Percentiles rank a stretch among this genome's conserved stretches.
Evolutionary conservation across 2,888 invertebrate genomes (phyloP).

Genomic region (Lasioglossum oenotherae): DNA sequence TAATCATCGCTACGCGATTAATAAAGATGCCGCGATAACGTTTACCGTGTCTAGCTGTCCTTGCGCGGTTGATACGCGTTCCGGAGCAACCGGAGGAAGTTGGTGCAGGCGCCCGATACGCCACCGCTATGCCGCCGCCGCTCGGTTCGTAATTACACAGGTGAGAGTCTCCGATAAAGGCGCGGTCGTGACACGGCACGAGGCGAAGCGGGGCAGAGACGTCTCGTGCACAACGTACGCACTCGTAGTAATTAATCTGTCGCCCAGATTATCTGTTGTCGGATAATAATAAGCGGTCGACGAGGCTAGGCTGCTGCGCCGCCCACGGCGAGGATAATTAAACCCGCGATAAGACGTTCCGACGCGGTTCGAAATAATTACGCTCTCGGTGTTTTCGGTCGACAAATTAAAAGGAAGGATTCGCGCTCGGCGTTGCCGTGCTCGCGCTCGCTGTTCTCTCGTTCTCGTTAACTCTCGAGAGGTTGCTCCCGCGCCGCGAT

Average conservation of each 20-base stretch:
- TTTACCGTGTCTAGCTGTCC: not conserved
- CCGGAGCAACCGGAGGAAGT: conserved; percentile 7
- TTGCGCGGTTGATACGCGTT: not conserved
- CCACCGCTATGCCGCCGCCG: not conserved
- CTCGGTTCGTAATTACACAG: conserved; percentile 24
- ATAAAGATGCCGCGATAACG: conserved; percentile 51
- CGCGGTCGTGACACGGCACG: conserved; percentile 35
- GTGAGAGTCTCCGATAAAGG: conserved; percentile 44
- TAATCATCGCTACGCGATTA: conserved; percentile 56
- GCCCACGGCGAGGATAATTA: conserved; percentile 49
- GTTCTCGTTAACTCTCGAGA: conserved; percentile 27
- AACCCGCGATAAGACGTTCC: conserved; percentile 38
- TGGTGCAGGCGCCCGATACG: not conserved
- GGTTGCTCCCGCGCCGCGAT: not conserved
- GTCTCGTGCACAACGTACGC: conserved; percentile 17
- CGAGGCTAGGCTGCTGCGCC: conserved; percentile 1
- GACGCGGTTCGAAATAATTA: conserved; percentile 37
- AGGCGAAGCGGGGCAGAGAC: not conserved
- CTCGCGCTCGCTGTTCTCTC: not conserved
- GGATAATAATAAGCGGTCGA: conserved; percentile 32
- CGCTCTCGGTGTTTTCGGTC: conserved; percentile 22
- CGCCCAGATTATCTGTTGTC: conserved; percentile 40
- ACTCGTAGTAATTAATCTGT: conserved; percentile 55
- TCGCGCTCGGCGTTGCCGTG: not conserved
- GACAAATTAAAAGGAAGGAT: conserved; percentile 43